Conservation (phyloP, 2,888 invertebrate genomes). For the Pocota personata region DNA sequence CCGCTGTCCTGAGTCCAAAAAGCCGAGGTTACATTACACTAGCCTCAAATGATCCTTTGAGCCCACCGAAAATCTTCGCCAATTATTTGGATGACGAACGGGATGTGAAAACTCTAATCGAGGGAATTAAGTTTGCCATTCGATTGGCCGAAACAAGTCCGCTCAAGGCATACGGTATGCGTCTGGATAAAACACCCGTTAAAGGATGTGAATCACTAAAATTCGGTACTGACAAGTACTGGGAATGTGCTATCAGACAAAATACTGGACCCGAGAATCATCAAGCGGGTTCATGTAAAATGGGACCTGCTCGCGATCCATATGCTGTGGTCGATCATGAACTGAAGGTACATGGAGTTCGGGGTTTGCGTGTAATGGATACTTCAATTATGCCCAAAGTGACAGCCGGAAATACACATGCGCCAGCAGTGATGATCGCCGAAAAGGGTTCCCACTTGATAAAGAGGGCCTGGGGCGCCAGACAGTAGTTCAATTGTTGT, state of each 20-base stretch:
- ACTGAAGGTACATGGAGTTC: slow-evolving; percentile 86
- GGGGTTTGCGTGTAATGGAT: slow-evolving; percentile 89
- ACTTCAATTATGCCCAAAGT: slow-evolving; percentile 92
- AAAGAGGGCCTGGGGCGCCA: slow-evolving; percentile 82
- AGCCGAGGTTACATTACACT: slow-evolving; percentile 92
- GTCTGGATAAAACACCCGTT: slow-evolving; percentile 89
- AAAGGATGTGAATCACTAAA: slow-evolving; percentile 89
- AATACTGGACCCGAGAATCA: slow-evolving; percentile 92
- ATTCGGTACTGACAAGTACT: slow-evolving; percentile 90
- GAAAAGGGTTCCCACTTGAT: slow-evolving; percentile 85
- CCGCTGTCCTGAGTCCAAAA: slow-evolving; percentile 92
- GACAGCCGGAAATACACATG: slow-evolving; percentile 90
- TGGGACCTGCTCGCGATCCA: slow-evolving; percentile 89
- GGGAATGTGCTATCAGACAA: slow-evolving; percentile 88
- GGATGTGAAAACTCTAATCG: slow-evolving; percentile 91
- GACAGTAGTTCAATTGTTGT: slow-evolving; percentile 64
- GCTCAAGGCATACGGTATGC: slow-evolving; percentile 87
- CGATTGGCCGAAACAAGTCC: slow-evolving; percentile 88
- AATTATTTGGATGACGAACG: slow-evolving; percentile 86
- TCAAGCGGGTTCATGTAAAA: slow-evolving; percentile 92
- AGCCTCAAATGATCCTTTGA: slow-evolving; percentile 89
- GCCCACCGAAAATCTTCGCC: slow-evolving; percentile 92
- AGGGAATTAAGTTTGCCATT: slow-evolving; percentile 92
- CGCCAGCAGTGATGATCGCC: slow-evolving; percentile 91
- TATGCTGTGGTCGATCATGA: slow-evolving; percentile 90